A percentile compares a stretch with the other conserved stretches of the same genome.
phyloP scores from a whole-genome alignment of 2,113 vertebrate species.

The Poeciliopsis retropinna region DNA sequence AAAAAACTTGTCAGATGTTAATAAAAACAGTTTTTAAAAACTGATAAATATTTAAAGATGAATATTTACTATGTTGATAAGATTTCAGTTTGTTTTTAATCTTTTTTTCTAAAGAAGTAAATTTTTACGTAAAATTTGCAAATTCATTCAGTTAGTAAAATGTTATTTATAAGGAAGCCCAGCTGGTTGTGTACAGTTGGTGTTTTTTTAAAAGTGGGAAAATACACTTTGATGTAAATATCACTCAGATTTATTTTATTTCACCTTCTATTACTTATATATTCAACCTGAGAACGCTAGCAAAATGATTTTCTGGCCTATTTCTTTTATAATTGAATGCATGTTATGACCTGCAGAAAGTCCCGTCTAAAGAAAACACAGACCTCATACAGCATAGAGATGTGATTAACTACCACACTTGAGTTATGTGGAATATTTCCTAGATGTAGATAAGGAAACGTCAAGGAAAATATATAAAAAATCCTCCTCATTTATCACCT shows the following conservation, averaged over 20 bases:
- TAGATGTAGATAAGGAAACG: background rate
- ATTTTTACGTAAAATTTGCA: too few relatives aligned
- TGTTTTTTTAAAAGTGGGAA: background rate
- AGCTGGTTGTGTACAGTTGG: background rate
- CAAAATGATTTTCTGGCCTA: background rate
- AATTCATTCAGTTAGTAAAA: too few relatives aligned
- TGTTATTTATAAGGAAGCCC: too few relatives aligned
- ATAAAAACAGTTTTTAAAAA: too few relatives aligned
- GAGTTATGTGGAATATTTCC: background rate
- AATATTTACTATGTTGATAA: too few relatives aligned
- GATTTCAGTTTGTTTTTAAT: too few relatives aligned
- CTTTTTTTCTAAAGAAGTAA: too few relatives aligned
- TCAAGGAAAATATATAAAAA: background rate
- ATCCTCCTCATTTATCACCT: background rate
- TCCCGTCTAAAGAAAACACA: background rate
- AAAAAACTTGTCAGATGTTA: too few relatives aligned
- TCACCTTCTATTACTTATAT: background rate
- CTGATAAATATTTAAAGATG: too few relatives aligned
- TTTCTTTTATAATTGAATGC: background rate
- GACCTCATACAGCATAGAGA: background rate
- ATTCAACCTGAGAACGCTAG: background rate
- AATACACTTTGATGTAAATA: background rate
- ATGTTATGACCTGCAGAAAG: slow-evolving; percentile 11
- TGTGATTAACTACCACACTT: background rate
- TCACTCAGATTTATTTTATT: background rate